A percentile compares a stretch with the other conserved stretches of the same genome.
Evolutionary conservation across 2,113 vertebrate species (phyloP).

Genomic region (Sylvia atricapilla): DNA sequence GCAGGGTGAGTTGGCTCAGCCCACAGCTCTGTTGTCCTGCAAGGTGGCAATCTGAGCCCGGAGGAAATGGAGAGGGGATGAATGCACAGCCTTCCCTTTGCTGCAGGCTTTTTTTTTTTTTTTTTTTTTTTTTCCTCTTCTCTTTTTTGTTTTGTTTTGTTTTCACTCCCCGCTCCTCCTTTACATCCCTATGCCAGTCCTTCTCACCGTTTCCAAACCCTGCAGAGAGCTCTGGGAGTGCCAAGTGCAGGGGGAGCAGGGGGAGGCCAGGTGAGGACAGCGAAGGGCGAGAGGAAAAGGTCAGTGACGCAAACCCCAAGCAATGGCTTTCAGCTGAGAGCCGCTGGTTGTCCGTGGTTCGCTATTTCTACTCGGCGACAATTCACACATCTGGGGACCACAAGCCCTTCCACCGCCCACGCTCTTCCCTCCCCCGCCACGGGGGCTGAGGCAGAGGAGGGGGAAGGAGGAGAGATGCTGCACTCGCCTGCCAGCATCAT

Average conservation of each 20-base stretch:
- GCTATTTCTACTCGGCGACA: not conserved
- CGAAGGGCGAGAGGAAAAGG: constrained; percentile 44
- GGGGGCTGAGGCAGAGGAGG: not conserved
- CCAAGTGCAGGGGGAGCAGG: not conserved
- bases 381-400: constrained; percentile 64
- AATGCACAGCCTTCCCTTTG: not conserved
- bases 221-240: not conserved
- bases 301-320: constrained; percentile 42
- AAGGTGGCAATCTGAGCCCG: not conserved
- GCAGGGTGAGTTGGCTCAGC: not conserved
- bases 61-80: not conserved
- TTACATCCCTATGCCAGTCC: not conserved
- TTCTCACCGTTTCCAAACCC: not conserved
- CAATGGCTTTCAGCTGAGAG: not conserved
- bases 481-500: not conserved
- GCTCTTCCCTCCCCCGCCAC: not conserved
- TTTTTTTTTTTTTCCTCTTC: not conserved
- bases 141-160: no score
- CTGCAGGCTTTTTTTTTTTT: not conserved
- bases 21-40: not conserved
- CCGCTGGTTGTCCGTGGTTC: not conserved
- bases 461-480: not conserved
- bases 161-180: not conserved
- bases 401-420: constrained; percentile 56
- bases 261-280: constrained; percentile 26